These are phyloP conservation scores for Benitochromis conjunctus DNA, from an alignment of 2,113 vertebrate genomes.

Conservation along the genomic window DNA sequence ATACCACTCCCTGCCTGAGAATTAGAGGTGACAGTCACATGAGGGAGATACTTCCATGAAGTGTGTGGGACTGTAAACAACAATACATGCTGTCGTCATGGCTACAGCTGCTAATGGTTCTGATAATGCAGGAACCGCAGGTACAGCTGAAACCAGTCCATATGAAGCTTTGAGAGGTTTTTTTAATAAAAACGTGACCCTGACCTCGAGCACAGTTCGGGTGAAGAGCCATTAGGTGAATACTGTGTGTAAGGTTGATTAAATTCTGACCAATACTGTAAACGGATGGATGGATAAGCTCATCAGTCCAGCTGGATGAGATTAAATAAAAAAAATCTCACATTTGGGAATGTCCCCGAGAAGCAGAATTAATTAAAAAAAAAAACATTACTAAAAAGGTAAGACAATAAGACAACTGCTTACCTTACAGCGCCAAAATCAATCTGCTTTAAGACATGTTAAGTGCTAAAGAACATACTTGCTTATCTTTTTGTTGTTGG, in stretches of 20 bases:
- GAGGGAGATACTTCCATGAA: background rate
- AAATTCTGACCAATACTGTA: background rate
- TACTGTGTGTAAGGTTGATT: background rate
- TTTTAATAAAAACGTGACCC: background rate
- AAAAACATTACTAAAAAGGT: background rate
- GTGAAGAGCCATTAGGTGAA: background rate
- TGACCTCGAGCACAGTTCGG: background rate
- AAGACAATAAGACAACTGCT: background rate
- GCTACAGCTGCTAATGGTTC: background rate
- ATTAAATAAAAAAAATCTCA: background rate
- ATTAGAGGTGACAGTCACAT: background rate
- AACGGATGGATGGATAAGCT: background rate
- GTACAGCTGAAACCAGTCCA: background rate
- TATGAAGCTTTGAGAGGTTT: background rate
- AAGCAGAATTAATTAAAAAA: background rate
- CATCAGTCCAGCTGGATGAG: background rate
- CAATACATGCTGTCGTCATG: background rate
- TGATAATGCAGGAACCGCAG: background rate
- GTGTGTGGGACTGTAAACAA: background rate
- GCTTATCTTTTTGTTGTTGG: background rate
- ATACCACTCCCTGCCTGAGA: background rate
- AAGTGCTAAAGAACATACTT: background rate
- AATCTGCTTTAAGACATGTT: background rate
- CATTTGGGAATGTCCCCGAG: background rate
- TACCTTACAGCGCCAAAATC: background rate